Base-by-base conservation (phyloP, 2,888 invertebrate genomes). In the Mythimna lalbum region DNA sequence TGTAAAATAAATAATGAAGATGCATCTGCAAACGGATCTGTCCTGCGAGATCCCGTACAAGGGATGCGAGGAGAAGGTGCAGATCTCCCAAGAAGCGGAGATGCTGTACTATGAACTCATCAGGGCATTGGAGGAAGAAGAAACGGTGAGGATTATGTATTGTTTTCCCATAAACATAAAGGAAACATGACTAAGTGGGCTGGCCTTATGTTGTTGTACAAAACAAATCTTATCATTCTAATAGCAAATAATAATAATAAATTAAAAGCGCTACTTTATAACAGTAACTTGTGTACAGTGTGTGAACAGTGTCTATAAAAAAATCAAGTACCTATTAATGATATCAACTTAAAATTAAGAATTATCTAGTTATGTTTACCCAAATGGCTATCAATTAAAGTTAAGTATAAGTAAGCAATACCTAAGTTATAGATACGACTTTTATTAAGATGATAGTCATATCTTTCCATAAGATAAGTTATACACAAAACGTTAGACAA, bases 71-170 rank as follows among this genome's bases (percentile, higher is more conserved):
- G 94, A 89, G 87, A 95, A 95, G 86, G 78, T 95, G 33, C 93
- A 95, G 86, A 93, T 95, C 59, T 95, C 96, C 0, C 93, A 95
- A 82, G 96, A 96, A 81, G 96, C 96, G 6, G 95, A 96, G 86
- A 93, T 96, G 93, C 91, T 96, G 68, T 96, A 96, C 77, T 96
- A 96, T 79, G 96, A 96, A 87, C 93, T 96, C 69, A 96, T 96
- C 82, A 91, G 89, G 59, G 95, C 95, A 2, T 80, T 96, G 70
- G 96, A 96, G 71, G 96, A 96, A 74, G 96, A 96, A 74, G 96
- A 96, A 90, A 89, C 89, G 96, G 96, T 96, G 90, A 92, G 93
- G 79, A 60, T 36, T 33, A 63, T 49, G 49, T 59, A 69, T n/a
- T n/a, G 7, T 33, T 23, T 23, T 53, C 27, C 17, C 19, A 19